These are phyloP conservation scores for Oreochromis aureus DNA, from an alignment of 2,113 vertebrate species.

Conservation along the genomic window DNA sequence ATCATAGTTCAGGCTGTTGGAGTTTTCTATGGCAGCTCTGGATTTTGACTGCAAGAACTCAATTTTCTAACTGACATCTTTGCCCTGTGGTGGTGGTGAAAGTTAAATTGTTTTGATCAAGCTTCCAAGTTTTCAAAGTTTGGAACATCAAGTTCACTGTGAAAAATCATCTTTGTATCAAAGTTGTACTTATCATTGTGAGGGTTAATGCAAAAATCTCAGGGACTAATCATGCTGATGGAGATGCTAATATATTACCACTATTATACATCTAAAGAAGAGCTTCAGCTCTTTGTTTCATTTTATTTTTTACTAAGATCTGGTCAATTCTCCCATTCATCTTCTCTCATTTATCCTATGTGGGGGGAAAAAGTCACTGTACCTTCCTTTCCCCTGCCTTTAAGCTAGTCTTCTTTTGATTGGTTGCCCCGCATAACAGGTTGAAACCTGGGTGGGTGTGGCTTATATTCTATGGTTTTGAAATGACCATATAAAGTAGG, in stretches of 20 bases:
- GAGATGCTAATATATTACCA: background rate
- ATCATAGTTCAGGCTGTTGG: background rate
- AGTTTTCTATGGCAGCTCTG: background rate
- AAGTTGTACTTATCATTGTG: background rate
- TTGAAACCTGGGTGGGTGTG: background rate
- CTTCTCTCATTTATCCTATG: background rate
- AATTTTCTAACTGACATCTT: background rate
- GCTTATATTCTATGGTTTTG: background rate
- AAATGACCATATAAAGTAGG: background rate
- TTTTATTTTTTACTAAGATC: background rate
- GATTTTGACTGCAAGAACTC: background rate
- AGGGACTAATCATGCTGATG: background rate
- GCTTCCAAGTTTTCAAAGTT: background rate
- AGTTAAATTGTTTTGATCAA: background rate
- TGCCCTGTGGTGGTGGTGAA: background rate
- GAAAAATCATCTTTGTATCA: background rate
- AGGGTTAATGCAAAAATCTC: background rate
- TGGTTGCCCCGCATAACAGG: background rate
- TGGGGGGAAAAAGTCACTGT: rapidly evolving
- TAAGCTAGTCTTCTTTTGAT: background rate
- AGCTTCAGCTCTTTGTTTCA: background rate
- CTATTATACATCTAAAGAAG: background rate
- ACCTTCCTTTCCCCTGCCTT: background rate
- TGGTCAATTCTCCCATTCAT: background rate
- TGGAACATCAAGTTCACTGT: background rate